Percentiles rank a stretch among this genome's conserved stretches.
phyloP scores from a whole-genome alignment of 2,797 vertebrate genomes.

The Danio albolineatus region DNA sequence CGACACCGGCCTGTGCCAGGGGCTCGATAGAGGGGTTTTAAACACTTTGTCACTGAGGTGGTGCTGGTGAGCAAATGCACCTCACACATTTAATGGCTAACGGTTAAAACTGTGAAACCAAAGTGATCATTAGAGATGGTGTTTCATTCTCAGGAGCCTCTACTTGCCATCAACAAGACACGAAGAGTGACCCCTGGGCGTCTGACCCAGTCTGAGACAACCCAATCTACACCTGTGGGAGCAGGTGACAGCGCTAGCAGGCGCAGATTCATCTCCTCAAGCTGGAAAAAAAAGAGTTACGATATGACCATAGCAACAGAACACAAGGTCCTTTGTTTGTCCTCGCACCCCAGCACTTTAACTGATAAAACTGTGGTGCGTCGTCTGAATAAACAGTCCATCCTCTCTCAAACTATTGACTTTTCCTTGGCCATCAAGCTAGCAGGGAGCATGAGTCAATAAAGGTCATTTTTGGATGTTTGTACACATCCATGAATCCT shows the following conservation, averaged over 20 bases:
- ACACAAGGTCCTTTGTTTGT: constrained; percentile 58
- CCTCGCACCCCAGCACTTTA: constrained; percentile 28
- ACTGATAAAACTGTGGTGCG: constrained; percentile 61
- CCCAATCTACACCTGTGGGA: constrained; percentile 76
- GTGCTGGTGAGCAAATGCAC: constrained; percentile 28
- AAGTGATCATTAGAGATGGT: constrained; percentile 66
- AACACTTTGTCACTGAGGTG: constrained; percentile 47
- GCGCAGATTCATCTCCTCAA: constrained; percentile 67
- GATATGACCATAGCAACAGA: constrained; percentile 76
- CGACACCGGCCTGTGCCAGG: neutral
- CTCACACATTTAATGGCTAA: constrained; percentile 61
- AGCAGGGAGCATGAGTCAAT: constrained; percentile 66
- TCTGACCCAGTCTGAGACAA: constrained; percentile 72
- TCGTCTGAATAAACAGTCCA: constrained; percentile 79
- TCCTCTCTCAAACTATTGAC: constrained; percentile 79
- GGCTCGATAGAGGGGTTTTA: constrained; percentile 9
- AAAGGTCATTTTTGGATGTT: constrained; percentile 53
- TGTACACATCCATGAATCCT: constrained; percentile 48
- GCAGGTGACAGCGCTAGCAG: constrained; percentile 74
- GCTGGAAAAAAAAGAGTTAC: constrained; percentile 66
- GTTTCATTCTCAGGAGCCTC: constrained; percentile 80
- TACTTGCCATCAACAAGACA: constrained; percentile 75
- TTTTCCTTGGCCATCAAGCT: constrained; percentile 76
- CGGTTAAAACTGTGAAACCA: constrained; percentile 65
- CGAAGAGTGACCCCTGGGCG: constrained; percentile 69